These are phyloP conservation scores for Lycia hirtaria DNA, from an alignment of 2,888 invertebrate genomes.

Conservation along the genomic window DNA sequence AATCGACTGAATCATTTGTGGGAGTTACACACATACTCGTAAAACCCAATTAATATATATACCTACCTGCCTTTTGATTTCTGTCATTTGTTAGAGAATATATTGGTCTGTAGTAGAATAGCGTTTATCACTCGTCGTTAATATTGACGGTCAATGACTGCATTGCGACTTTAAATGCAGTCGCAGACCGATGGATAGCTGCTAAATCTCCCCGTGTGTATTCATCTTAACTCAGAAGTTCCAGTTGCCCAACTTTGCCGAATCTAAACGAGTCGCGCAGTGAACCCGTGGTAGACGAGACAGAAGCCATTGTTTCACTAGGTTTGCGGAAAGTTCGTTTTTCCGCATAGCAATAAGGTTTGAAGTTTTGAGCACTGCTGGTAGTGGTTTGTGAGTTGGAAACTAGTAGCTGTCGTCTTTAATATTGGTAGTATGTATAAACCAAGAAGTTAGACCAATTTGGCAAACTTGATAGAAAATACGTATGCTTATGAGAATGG, in stretches of 20 bases:
- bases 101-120: no score
- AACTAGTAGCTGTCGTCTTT: not conserved
- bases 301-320: slow-evolving; percentile 19
- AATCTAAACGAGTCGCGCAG: slow-evolving; percentile 28
- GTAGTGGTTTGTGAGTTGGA: not conserved
- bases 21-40: no score
- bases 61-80: no score
- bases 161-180: not conserved
- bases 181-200: not conserved
- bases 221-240: slow-evolving; percentile 12
- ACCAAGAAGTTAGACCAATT: not conserved
- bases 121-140: no score
- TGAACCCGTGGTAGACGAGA: not conserved
- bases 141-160: no score
- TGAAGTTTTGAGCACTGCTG: slow-evolving; percentile 13
- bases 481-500: not conserved
- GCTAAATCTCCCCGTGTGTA: slow-evolving; percentile 18
- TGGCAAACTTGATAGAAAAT: not conserved
- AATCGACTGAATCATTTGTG: no score
- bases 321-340: slow-evolving; percentile 15
- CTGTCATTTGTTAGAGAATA: no score
- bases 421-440: no score
- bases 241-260: slow-evolving; percentile 27
- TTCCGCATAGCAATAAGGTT: slow-evolving; percentile 18
- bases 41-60: no score